Percentiles rank a stretch among this genome's conserved stretches.
Conservation (phyloP, 1,140 invertebrate genomes). For the Lepidotrigona ventralis region DNA sequence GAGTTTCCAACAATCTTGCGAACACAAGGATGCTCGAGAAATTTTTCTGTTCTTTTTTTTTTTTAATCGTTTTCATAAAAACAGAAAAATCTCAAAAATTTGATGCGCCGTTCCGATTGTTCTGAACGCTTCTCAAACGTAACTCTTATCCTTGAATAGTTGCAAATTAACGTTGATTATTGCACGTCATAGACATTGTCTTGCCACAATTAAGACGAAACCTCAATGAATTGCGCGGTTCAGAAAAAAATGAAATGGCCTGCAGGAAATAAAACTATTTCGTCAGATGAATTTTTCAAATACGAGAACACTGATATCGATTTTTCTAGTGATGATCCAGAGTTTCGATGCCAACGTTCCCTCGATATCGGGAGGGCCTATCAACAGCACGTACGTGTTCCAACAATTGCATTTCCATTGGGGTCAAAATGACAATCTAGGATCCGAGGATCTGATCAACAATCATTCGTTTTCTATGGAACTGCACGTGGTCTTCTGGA, state of each 20-base stretch:
- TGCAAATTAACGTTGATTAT: constrained; percentile 32
- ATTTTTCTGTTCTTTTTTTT: background rate
- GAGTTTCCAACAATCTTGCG: background rate
- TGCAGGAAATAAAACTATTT: background rate
- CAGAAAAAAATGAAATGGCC: background rate
- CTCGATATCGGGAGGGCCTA: constrained; percentile 85
- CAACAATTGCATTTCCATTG: constrained; percentile 91
- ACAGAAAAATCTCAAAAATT: background rate
- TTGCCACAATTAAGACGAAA: constrained; percentile 7
- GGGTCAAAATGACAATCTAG: constrained; percentile 89
- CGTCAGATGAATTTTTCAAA: background rate
- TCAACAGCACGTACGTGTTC: constrained; percentile 86
- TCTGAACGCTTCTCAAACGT: background rate
- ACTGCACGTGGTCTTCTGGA: constrained; percentile 93
- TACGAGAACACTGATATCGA: background rate
- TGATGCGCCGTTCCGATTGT: background rate
- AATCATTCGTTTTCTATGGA: constrained; percentile 86
- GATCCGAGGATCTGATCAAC: constrained; percentile 94
- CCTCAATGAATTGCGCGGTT: background rate
- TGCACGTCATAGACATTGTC: background rate
- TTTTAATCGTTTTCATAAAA: background rate
- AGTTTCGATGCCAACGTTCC: constrained; percentile 80
- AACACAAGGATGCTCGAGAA: background rate
- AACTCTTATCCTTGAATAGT: constrained; percentile 14
- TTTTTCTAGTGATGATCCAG: constrained; percentile 81